A percentile compares a stretch with the other conserved stretches of the same genome.
phyloP scores from a whole-genome alignment of 2,797 vertebrate species.

The Steatocranus sp. region DNA sequence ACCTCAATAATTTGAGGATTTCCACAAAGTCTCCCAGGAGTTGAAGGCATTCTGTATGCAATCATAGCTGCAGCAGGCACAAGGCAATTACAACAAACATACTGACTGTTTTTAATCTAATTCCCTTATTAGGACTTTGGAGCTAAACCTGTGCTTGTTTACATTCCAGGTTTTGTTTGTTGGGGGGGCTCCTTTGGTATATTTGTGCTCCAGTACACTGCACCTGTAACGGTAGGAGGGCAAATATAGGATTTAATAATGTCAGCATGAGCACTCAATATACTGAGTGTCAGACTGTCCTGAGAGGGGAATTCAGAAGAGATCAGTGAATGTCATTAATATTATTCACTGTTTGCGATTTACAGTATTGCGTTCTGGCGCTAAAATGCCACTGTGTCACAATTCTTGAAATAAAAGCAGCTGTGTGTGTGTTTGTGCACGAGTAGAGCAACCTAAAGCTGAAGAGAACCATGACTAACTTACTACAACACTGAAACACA shows the following conservation, averaged over 20 bases:
- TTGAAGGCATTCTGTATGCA: slow-evolving; percentile 53
- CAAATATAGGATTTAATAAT: background rate
- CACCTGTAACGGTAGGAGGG: background rate
- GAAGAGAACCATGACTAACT: background rate
- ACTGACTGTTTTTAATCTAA: slow-evolving; percentile 40
- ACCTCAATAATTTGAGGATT: slow-evolving; percentile 68
- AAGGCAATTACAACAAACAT: slow-evolving; percentile 63
- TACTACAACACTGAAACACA: background rate
- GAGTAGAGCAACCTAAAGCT: slow-evolving; percentile 6
- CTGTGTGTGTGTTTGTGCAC: background rate
- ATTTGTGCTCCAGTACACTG: background rate
- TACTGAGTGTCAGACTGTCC: background rate
- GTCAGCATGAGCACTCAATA: background rate
- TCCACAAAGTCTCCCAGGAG: slow-evolving; percentile 60
- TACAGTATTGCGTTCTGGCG: background rate
- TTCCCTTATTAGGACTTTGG: slow-evolving; percentile 50
- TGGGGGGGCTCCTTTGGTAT: background rate
- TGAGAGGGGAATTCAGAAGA: background rate
- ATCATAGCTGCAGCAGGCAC: slow-evolving; percentile 62
- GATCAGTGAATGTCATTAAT: background rate
- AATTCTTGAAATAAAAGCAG: background rate
- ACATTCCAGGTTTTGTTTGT: slow-evolving; percentile 1
- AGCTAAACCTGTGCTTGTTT: slow-evolving; percentile 38
- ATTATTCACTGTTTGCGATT: background rate
- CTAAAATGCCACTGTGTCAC: background rate